phyloP scores from a whole-genome alignment of 2,797 vertebrate species.

The Labeo calbasu region DNA sequence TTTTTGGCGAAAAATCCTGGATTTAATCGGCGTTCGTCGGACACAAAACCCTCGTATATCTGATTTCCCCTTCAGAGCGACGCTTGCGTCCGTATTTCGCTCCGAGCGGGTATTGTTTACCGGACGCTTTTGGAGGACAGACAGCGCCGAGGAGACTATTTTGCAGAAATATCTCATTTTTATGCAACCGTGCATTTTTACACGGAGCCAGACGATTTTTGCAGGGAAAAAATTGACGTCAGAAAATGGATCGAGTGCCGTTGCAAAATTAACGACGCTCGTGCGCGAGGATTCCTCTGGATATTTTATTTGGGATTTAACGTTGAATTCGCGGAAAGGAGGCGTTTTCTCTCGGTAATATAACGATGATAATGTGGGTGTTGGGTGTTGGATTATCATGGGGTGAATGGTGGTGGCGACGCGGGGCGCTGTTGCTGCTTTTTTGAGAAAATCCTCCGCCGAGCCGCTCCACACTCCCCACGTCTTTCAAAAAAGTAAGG shows the following conservation, averaged over 20 bases:
- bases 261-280: slow-evolving; percentile 71
- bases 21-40: slow-evolving; percentile 76
- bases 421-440: slow-evolving; percentile 92
- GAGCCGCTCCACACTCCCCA: slow-evolving; percentile 64
- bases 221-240: slow-evolving; percentile 82
- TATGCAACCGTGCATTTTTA: slow-evolving; percentile 73
- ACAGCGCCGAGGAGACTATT: slow-evolving; percentile 65
- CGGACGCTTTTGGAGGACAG: slow-evolving; percentile 74
- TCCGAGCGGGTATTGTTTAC: slow-evolving; percentile 75
- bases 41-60: slow-evolving; percentile 76
- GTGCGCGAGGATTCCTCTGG: slow-evolving; percentile 63
- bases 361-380: slow-evolving; percentile 84
- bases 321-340: slow-evolving; percentile 65
- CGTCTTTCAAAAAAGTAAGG: slow-evolving; percentile 66
- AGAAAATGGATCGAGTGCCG: slow-evolving; percentile 76
- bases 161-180: slow-evolving; percentile 66
- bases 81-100: slow-evolving; percentile 75
- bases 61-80: slow-evolving; percentile 81
- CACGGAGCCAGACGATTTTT: slow-evolving; percentile 74
- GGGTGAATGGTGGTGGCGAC: slow-evolving; percentile 87
- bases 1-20: slow-evolving; percentile 75
- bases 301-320: slow-evolving; percentile 59
- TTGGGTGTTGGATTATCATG: slow-evolving; percentile 86
- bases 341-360: slow-evolving; percentile 71
- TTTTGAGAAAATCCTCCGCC: slow-evolving; percentile 77